Evolutionary conservation across 1,140 invertebrate genomes (phyloP).

Genomic region (Leptestheria dahalacensis): DNA sequence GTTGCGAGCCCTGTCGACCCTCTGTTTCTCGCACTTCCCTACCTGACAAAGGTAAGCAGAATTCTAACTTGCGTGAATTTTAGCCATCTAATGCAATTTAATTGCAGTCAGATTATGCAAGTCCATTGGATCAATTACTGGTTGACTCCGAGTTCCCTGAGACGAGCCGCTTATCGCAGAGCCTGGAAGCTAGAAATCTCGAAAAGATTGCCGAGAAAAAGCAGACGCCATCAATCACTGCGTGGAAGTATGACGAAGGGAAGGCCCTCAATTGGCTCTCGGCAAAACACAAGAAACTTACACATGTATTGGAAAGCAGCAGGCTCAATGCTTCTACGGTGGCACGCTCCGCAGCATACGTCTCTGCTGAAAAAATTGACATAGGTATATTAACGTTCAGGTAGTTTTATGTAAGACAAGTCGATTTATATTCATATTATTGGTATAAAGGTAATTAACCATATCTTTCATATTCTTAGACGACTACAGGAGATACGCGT

Average conservation of each 20-base stretch:
- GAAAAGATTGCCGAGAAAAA: constrained; percentile 18
- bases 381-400: no score
- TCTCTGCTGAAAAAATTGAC: neutral
- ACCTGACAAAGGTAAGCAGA: constrained; percentile 18
- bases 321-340: constrained; percentile 15
- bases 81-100: neutral
- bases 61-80: neutral
- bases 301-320: constrained; percentile 11
- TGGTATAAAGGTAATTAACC: neutral
- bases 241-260: constrained; percentile 20
- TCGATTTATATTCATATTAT: no score
- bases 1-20: constrained; percentile 19
- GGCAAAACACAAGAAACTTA: constrained; percentile 17
- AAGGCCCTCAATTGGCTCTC: constrained; percentile 19
- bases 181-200: no score
- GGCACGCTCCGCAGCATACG: constrained; percentile 16
- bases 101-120: constrained; percentile 15
- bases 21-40: constrained; percentile 19
- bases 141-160: constrained; percentile 16
- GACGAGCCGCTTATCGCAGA: no score
- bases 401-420: no score
- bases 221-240: constrained; percentile 19
- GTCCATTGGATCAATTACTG: constrained; percentile 19
- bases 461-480: neutral
- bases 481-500: constrained; percentile 4